Evolutionary conservation across 2,888 invertebrate species (phyloP).

Genomic region (Uropetala carovei): DNA sequence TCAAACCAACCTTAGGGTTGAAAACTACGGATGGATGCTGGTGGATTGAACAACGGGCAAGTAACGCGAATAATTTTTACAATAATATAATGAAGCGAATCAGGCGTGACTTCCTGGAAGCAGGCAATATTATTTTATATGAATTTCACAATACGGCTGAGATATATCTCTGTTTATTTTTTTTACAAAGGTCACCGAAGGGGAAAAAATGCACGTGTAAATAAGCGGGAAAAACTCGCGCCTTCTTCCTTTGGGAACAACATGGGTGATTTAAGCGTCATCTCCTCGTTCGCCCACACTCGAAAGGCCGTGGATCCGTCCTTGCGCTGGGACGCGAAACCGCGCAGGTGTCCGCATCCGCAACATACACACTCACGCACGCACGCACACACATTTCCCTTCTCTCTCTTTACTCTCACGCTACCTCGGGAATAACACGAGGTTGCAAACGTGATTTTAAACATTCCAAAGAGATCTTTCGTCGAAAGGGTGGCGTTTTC

Average conservation of each 20-base stretch:
- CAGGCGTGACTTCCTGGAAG: no score
- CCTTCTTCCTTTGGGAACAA: no score
- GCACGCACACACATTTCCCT: background rate
- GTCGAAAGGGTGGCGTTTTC: no score
- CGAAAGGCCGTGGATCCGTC: background rate
- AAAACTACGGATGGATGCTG: no score
- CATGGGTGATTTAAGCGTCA: no score
- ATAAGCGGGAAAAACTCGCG: background rate
- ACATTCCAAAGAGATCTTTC: background rate
- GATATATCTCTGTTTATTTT: no score
- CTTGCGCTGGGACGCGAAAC: background rate
- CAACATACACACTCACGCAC: background rate
- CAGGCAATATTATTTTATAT: no score
- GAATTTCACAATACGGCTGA: no score
- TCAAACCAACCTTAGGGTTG: no score
- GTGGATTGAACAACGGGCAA: no score
- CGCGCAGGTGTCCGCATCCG: background rate
- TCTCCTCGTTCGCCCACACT: background rate
- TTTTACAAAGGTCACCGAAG: background rate
- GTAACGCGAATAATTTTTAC: no score
- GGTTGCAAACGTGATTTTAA: slow-evolving; percentile 13
- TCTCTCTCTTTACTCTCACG: background rate
- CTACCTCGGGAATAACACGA: background rate
- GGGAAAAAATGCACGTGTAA: background rate
- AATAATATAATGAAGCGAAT: no score